These are phyloP conservation scores for Hydroisotoma schaefferi DNA, from an alignment of 2,888 invertebrate genomes.

Conservation along the genomic window DNA sequence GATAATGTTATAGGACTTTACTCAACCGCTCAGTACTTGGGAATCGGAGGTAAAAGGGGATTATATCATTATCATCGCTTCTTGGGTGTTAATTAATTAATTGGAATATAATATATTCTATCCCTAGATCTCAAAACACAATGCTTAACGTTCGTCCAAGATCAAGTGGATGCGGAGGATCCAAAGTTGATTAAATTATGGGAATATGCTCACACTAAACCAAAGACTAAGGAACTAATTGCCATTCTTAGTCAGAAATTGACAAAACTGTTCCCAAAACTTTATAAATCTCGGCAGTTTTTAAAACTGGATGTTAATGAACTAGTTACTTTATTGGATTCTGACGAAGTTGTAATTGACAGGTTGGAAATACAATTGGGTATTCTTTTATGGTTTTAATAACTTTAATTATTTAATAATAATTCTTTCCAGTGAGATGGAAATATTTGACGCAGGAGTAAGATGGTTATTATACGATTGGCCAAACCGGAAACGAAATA, in stretches of 20 bases:
- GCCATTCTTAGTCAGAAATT: slow-evolving; percentile 27
- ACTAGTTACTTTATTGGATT: slow-evolving; percentile 29
- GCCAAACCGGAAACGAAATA: slow-evolving; percentile 59
- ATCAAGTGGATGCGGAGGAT: slow-evolving; percentile 30
- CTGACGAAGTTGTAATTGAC: slow-evolving; percentile 35
- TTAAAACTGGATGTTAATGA: slow-evolving; percentile 35
- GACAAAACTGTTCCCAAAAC: slow-evolving; percentile 30
- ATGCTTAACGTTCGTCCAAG: slow-evolving; percentile 32
- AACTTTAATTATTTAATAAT: too few species aligned
- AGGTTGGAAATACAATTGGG: slow-evolving; percentile 22
- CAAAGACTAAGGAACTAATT: slow-evolving; percentile 24
- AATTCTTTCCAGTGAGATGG: slow-evolving; percentile 60
- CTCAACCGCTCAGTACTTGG: slow-evolving; percentile 31
- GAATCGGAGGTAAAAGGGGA: slow-evolving; percentile 3
- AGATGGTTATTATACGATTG: slow-evolving; percentile 74
- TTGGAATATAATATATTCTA: background rate
- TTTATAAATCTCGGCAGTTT: slow-evolving; percentile 35
- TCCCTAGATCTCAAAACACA: slow-evolving; percentile 28
- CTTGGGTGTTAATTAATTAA: background rate
- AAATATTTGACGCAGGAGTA: slow-evolving; percentile 74
- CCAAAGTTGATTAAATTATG: slow-evolving; percentile 36
- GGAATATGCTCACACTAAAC: slow-evolving; percentile 31
- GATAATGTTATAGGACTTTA: slow-evolving; percentile 37
- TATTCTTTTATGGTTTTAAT: too few species aligned
- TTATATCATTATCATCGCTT: background rate